These are phyloP conservation scores for Neocrepidodera transversa DNA, from an alignment of 2,888 invertebrate genomes.

Conservation along the genomic window DNA sequence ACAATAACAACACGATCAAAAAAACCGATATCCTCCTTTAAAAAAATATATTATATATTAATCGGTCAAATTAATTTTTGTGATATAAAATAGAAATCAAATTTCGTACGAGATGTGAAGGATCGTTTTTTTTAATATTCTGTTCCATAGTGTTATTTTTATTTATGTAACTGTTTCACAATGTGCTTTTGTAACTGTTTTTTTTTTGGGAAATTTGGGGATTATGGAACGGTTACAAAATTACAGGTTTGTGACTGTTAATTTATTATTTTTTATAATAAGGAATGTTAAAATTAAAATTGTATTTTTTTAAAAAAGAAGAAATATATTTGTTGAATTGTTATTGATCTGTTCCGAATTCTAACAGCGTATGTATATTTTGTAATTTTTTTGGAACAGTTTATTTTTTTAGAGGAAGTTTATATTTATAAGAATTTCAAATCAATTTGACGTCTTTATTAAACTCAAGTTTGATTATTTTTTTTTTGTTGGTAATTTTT, in stretches of 20 bases:
- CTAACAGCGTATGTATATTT: slow-evolving; percentile 32
- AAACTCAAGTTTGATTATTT: background rate
- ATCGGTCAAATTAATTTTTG: slow-evolving; percentile 3
- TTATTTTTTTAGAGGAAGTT: slow-evolving; percentile 19
- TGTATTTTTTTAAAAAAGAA: slow-evolving; percentile 34
- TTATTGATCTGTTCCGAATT: slow-evolving; percentile 29
- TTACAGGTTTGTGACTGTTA: slow-evolving; percentile 22
- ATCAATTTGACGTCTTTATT: too few relatives aligned
- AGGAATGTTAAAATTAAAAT: slow-evolving; percentile 35
- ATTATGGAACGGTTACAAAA: background rate
- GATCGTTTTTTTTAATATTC: too few relatives aligned
- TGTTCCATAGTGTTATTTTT: too few relatives aligned
- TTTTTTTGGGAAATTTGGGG: background rate
- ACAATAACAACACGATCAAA: slow-evolving; percentile 45
- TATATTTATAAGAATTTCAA: background rate
- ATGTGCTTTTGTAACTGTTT: background rate
- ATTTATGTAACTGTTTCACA: background rate
- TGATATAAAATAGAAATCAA: slow-evolving; percentile 20
- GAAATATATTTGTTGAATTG: slow-evolving; percentile 30
- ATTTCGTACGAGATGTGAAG: too few relatives aligned
- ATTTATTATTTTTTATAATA: slow-evolving; percentile 39
- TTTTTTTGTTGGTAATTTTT: too few relatives aligned
- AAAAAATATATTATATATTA: slow-evolving; percentile 1
- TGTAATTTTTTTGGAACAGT: slow-evolving; percentile 31
- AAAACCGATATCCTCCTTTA: slow-evolving; percentile 38